These are phyloP conservation scores for Clarias platycephalus DNA, from an alignment of 2,797 vertebrate genomes.

Conservation along the genomic window DNA sequence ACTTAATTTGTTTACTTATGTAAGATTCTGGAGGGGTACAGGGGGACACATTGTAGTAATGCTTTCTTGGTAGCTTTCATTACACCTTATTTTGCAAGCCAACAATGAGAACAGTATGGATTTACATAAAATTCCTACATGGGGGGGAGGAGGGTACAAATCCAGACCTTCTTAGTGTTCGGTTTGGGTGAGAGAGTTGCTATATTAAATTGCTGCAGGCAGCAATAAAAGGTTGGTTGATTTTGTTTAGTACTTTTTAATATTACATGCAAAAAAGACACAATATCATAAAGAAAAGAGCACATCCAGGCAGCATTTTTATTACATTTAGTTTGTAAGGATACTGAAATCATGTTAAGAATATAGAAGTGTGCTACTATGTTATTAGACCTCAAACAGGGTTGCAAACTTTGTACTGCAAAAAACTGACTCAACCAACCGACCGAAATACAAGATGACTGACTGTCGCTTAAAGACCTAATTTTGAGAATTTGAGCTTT, in stretches of 20 bases:
- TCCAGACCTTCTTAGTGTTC: slow-evolving; percentile 24
- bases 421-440: too few relatives aligned
- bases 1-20: slow-evolving; percentile 41
- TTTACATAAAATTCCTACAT: slow-evolving; percentile 34
- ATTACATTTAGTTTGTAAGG: background rate
- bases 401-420: too few relatives aligned
- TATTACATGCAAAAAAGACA: slow-evolving; percentile 23
- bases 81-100: slow-evolving; percentile 28
- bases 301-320: slow-evolving; percentile 2
- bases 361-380: background rate
- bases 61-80: slow-evolving; percentile 33
- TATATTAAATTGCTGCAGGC: slow-evolving; percentile 50
- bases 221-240: slow-evolving; percentile 52
- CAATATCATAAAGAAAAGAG: slow-evolving; percentile 7
- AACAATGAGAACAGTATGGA: slow-evolving; percentile 21
- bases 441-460: too few relatives aligned
- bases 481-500: too few relatives aligned
- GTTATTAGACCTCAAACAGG: background rate
- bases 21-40: slow-evolving; percentile 29
- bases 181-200: slow-evolving; percentile 46
- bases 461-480: too few relatives aligned
- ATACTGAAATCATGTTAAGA: background rate
- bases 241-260: slow-evolving; percentile 57
- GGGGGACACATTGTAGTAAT: slow-evolving; percentile 20
- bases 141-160: background rate